Evolutionary conservation across 92 coral and sea anemone genomes (phyloP).

Genomic region (Isaurus tuberculatus): DNA sequence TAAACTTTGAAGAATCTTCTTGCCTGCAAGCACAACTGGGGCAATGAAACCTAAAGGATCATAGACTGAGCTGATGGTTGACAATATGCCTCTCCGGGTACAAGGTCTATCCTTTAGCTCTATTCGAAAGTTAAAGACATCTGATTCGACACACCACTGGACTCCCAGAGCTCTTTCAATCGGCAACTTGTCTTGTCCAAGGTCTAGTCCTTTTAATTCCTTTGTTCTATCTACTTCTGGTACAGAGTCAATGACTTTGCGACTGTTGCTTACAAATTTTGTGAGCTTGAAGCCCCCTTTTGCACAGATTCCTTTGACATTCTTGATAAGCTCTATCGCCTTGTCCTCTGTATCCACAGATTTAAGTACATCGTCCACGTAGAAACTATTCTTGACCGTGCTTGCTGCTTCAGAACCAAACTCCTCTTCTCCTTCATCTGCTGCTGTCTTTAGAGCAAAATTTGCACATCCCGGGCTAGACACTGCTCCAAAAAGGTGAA

Average conservation of each 20-base stretch:
- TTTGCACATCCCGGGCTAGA: slow-evolving; percentile 69
- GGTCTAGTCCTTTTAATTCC: slow-evolving; percentile 35
- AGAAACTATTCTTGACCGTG: slow-evolving; percentile 57
- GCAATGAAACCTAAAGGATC: slow-evolving; percentile 61
- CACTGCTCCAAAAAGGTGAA: no score
- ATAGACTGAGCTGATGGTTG: slow-evolving; percentile 55
- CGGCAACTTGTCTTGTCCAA: slow-evolving; percentile 29
- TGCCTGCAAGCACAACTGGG: slow-evolving; percentile 53
- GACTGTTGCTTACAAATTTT: slow-evolving; percentile 52
- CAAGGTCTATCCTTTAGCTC: slow-evolving; percentile 51
- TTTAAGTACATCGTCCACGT: slow-evolving; percentile 52
- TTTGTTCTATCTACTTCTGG: slow-evolving; percentile 44
- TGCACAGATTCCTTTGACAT: slow-evolving; percentile 50
- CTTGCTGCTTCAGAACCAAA: slow-evolving; percentile 46
- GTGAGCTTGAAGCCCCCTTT: slow-evolving; percentile 50
- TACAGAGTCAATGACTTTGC: slow-evolving; percentile 31
- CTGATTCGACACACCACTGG: slow-evolving; percentile 58
- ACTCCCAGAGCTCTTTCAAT: slow-evolving; percentile 56
- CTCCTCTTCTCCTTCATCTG: slow-evolving; percentile 62
- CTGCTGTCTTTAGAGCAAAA: slow-evolving; percentile 63
- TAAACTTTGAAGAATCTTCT: slow-evolving; percentile 53
- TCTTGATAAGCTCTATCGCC: slow-evolving; percentile 40
- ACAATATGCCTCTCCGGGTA: slow-evolving; percentile 52
- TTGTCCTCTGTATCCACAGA: slow-evolving; percentile 60
- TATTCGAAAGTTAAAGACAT: slow-evolving; percentile 50